Evolutionary conservation across 2,888 invertebrate species (phyloP), one percentile per base, ranked within the genome.

Genomic region (Megamerina dolium): DNA sequence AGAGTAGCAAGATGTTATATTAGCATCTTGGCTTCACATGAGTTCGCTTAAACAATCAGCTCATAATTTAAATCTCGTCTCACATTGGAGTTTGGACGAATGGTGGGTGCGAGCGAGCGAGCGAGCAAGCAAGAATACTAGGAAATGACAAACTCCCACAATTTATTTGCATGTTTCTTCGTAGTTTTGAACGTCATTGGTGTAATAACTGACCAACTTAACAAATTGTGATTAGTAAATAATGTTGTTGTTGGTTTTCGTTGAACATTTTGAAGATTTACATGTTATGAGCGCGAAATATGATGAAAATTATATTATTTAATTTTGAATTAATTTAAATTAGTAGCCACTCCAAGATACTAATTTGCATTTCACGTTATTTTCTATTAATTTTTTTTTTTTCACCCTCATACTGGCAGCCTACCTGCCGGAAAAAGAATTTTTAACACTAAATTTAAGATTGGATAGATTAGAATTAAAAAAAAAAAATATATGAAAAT

Each of bases 41-140:
- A 60, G 58, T 58, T 58, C 56, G 57, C 56, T 52, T 54, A 58
- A 52, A 62, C 64, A 62, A 62, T 62, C 59, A 57, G 50, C 46
- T 51, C 58, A 63, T 56, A 57, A 64, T 46, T 54, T 41, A 37
- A 31, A 26, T 23, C 29, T 43, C n/a, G n/a, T n/a, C n/a, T n/a
- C n/a, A n/a, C n/a, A n/a, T n/a, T n/a, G n/a, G n/a, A n/a, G n/a
- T n/a, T n/a, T n/a, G n/a, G n/a, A n/a, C n/a, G n/a, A n/a, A n/a
- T n/a, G n/a, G n/a, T n/a, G n/a, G n/a, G n/a, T n/a, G n/a, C n/a
- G n/a, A n/a, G n/a, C n/a, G n/a, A n/a, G n/a, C n/a, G n/a, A n/a
- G n/a, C n/a, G n/a, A n/a, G n/a, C n/a, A n/a, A n/a, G n/a, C 31
- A 16, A 16, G 14, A 27, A 4, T 3, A 3, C 27, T 13, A 19